phyloP scores from a whole-genome alignment of 2,113 vertebrate genomes.

The Speoplatyrhinus poulsoni region DNA sequence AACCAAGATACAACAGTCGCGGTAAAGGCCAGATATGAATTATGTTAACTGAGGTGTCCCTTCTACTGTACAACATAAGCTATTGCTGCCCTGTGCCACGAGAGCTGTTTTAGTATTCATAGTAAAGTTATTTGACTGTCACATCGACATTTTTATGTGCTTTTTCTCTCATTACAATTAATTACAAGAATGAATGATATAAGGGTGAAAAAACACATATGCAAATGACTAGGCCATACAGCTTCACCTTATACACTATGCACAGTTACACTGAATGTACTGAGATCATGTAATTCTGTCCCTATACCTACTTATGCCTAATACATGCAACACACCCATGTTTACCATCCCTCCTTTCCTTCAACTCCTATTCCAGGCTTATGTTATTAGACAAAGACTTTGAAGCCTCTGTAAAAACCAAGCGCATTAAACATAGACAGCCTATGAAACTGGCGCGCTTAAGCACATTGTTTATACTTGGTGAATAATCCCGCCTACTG shows the following conservation, averaged over 20 bases:
- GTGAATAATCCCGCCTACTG: conserved; percentile 19
- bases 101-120: too few relatives aligned
- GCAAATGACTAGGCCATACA: background rate
- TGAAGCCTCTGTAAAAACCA: background rate
- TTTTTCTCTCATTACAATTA: too few relatives aligned
- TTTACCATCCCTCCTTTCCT: background rate
- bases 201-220: background rate
- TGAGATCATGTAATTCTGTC: background rate
- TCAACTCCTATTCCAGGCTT: background rate
- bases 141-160: too few relatives aligned
- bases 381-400: background rate
- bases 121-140: too few relatives aligned
- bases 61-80: too few relatives aligned
- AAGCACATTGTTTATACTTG: conserved; percentile 7
- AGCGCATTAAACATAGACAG: conserved; percentile 2
- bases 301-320: background rate
- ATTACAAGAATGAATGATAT: too few relatives aligned
- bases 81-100: too few relatives aligned
- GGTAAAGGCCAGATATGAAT: too few relatives aligned
- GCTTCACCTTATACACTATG: background rate
- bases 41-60: too few relatives aligned
- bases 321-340: background rate
- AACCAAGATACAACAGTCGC: too few relatives aligned
- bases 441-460: conserved; percentile 3
- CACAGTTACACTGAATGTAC: background rate